Evolutionary conservation across 2,888 invertebrate species (phyloP), one percentile per base, ranked within the genome.

Genomic region (Aporophyla lueneburgensis): DNA sequence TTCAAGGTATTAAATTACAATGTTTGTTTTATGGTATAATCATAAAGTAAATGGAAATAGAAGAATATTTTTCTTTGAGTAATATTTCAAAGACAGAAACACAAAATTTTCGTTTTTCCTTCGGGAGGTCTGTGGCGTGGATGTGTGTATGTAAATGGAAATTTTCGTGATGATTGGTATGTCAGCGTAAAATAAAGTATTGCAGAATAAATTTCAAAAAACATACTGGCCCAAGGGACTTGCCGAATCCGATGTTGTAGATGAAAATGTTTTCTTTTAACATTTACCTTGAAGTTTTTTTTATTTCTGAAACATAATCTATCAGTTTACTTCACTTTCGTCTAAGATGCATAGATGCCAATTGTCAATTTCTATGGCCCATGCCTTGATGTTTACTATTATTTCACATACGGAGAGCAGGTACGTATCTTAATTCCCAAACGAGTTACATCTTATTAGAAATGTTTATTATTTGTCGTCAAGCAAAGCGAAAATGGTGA

Each of bases 141-240:
- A 58, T 53, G 51, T 62, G 54, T 51, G 51, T 1, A 67, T 75
- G n/a, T 58, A 53, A 81, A 63, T 80, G 74, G 24, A 33, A 46
- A 75, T 53, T 58, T 63, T 73, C 40, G 43, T 46, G 67, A 46
- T 74, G 51, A 75, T 79, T 79, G 75, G 51, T 68, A 46, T 68
- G 78, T 75, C 81, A 68, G 43, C 67, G n/a, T 46, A 53, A 51
- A 67, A 74, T 46, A 80, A 61, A 80, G 14, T 62, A 74, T 74
- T 14, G 73, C n/a, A n/a, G n/a, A 33, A 78, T 51, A 51, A 58
- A 70, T 70, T 78, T 51, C 2, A 51, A 51, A 63, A 69, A 21
- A 49, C 63, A 14, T 12, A 21, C 40, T 3, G n/a, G 19, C 12
- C 59, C 40, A 19, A 10, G 51, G 51, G 53, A 71, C 33, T 79